Percentiles rank a stretch among this genome's conserved stretches.
Evolutionary conservation across 2,113 vertebrate species (phyloP).

Genomic region (Forbesichthys papilliferus): DNA sequence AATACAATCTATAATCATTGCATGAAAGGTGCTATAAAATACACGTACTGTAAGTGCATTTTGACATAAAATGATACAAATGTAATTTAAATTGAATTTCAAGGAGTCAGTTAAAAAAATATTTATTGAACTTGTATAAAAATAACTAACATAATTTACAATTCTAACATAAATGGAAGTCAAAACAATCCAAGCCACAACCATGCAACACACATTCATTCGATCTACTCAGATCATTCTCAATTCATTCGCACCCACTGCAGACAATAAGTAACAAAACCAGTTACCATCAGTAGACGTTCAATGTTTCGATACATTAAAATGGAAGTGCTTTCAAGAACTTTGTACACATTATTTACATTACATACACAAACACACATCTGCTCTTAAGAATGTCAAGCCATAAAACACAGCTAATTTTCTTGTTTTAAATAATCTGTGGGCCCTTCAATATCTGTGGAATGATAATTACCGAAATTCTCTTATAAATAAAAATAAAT

Average conservation of each 20-base stretch:
- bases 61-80: too few relatives aligned
- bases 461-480: constrained; percentile 74
- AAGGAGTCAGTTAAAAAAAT: constrained; percentile 69
- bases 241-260: constrained; percentile 45
- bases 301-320: constrained; percentile 70
- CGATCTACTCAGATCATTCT: constrained; percentile 26
- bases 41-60: too few relatives aligned
- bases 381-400: constrained; percentile 62
- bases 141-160: constrained; percentile 82
- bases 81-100: too few relatives aligned
- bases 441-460: constrained; percentile 78
- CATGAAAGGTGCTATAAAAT: too few relatives aligned
- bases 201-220: constrained; percentile 58
- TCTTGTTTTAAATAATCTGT: constrained; percentile 67
- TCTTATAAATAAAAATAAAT: constrained; percentile 97
- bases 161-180: constrained; percentile 68
- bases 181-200: constrained; percentile 66
- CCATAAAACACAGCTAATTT: constrained; percentile 53
- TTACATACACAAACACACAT: constrained; percentile 53
- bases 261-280: constrained; percentile 53
- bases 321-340: constrained; percentile 71
- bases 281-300: constrained; percentile 71
- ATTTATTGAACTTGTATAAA: constrained; percentile 86
- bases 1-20: neutral
- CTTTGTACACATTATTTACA: constrained; percentile 73